Evolutionary conservation across 2,888 invertebrate species (phyloP), one percentile per base, ranked within the genome.

Genomic region (Siphonodentalium dalli): DNA sequence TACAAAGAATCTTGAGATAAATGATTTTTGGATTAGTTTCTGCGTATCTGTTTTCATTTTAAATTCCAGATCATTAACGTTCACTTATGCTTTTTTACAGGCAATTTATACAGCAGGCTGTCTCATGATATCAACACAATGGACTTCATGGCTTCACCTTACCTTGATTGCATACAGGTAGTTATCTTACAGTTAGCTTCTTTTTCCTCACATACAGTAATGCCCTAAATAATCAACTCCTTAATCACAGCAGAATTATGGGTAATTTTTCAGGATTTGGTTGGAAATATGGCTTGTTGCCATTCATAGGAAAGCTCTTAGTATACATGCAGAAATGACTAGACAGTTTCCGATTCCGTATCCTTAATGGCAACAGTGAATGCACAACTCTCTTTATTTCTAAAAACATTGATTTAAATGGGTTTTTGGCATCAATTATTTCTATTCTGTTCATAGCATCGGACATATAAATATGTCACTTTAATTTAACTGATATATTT

Each of bases 111-210:
- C 23, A 61, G 62, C 20, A 54, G 66, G 2, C 70, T 70, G 47
- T 54, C 63, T 9, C 49, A 65, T 23, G 71, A 70, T 47, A 53
- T 68, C 8, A 56, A 61, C n/a, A 61, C 67, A 8, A 65, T 69
- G 27, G 68, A 71, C 39, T 46, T 63, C 2, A 38, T 71, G 27
- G 65, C 71, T 8, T 63, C 69, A 27, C 58, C 62, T n/a, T 47
- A 64, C 18, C 57, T 67, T 31, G 71, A 71, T 53, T 63, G 62
- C 54, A 39, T 69, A 6, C 67, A 68, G 67, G 70, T 70, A 28
- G 27, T 39, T 34, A 35, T 8, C 29, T 33, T 7, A 15, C 8
- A 15, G n/a, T 15, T 8, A 15, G 18, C 33, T 6, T 6, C 18
- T 15, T 33, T 33, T 33, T 6, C 24, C 15, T 40, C n/a, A n/a